phyloP scores from a whole-genome alignment of 2,888 invertebrate species.

The Pomacea canaliculata region DNA sequence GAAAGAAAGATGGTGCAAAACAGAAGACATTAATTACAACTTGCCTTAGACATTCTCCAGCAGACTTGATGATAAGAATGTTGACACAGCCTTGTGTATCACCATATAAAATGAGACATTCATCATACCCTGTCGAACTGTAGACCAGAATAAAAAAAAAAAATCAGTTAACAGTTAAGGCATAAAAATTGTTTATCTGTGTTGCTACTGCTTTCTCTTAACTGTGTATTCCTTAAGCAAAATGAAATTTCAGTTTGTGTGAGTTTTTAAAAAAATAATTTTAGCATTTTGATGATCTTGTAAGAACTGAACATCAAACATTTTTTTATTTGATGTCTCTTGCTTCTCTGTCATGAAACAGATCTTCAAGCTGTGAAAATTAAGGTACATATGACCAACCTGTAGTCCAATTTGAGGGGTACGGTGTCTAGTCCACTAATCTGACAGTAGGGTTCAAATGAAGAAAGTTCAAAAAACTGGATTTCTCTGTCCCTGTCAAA shows the following conservation, averaged over 20 bases:
- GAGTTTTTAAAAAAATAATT: not conserved
- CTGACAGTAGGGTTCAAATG: constrained; percentile 70
- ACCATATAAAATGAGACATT: constrained; percentile 68
- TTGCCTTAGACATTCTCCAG: constrained; percentile 68
- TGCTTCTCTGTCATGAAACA: too few species aligned
- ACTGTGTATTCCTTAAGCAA: too few species aligned
- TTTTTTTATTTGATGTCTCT: too few species aligned
- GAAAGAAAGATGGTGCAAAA: too few species aligned
- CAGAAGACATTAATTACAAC: not conserved
- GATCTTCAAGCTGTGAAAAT: too few species aligned
- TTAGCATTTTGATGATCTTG: too few species aligned
- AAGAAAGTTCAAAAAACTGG: constrained; percentile 70
- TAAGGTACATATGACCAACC: constrained; percentile 44
- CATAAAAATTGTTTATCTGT: not conserved
- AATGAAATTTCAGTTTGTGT: not conserved
- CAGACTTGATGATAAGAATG: constrained; percentile 66
- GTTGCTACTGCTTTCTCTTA: too few species aligned
- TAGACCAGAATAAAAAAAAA: constrained; percentile 8
- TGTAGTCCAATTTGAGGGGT: constrained; percentile 68
- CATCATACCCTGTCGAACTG: constrained; percentile 66
- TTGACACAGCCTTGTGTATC: constrained; percentile 70
- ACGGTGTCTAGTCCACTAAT: constrained; percentile 68
- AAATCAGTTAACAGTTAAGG: too few species aligned
- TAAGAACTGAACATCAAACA: too few species aligned
- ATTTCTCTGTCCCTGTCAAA: constrained; percentile 68